Conservation (phyloP, 1,140 invertebrate species). For the Adoxophyes honmai region DNA sequence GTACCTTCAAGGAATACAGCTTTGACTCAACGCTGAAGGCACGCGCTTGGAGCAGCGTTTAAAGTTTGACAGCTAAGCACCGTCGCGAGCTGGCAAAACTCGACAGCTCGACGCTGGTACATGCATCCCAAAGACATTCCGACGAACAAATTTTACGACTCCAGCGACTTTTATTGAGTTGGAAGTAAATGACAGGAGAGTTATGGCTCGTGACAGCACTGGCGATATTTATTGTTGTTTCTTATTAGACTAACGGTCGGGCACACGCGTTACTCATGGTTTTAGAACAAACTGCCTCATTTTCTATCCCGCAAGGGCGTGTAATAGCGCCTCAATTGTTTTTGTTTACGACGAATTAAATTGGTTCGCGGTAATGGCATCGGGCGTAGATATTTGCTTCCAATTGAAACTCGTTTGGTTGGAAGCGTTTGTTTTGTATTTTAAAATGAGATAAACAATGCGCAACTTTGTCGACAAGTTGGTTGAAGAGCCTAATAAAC, state of each 20-base stretch:
- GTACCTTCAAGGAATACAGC: no score
- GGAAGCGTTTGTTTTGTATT: no score
- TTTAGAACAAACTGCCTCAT: neutral
- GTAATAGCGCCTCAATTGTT: constrained; percentile 3
- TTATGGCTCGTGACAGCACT: neutral
- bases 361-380: neutral
- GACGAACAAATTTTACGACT: constrained; percentile 14
- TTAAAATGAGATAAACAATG: no score
- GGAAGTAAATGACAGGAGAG: constrained; percentile 14
- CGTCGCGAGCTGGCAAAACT: neutral
- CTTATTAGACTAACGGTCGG: neutral
- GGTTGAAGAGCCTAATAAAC: neutral
- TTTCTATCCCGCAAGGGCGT: neutral
- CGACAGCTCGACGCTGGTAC: neutral
- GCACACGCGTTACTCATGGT: neutral
- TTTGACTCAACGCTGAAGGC: neutral
- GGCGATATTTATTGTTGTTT: constrained; percentile 1
- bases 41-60: neutral
- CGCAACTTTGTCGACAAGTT: no score
- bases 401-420: no score
- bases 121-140: constrained; percentile 14
- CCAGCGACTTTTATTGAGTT: constrained; percentile 12
- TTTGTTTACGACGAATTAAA: neutral
- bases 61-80: constrained; percentile 11
- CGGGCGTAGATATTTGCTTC: neutral